Evolutionary conservation across 1,140 invertebrate species (phyloP), one percentile per base, ranked within the genome.

Genomic region (Meloidogyne exigua): DNA sequence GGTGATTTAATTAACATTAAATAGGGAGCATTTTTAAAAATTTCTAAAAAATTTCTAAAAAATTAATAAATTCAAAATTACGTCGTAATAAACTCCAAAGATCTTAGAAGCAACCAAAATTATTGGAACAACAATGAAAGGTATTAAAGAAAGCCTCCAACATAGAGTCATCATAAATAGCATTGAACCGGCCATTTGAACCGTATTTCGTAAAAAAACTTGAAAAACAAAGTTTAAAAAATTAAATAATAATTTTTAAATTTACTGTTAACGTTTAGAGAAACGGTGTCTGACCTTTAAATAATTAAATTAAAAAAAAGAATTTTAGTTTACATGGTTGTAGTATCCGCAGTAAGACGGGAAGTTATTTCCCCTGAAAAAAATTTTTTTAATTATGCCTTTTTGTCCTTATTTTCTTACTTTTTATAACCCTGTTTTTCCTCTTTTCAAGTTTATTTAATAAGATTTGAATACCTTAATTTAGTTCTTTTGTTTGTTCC

Each of bases 131-230:
- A 85, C 88, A 39, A 88, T 88, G 25, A 89, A 81, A 9, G 88
- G 88, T 18, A 89, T 78, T 65, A 89, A 67, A 18, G 84, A 87
- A 15, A 89, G 77, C 57, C 84, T 75, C 88, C 88, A 89, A 49
- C 87, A 88, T 64, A 89, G 75, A 32, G 81, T 83, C 49, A 88
- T 82, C 88, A 89, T 89, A 72, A 89, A 88, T 12, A 87, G 70
- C 11, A 89, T 82, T 25, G 83, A 79, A 0, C 85, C 87, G 32
- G 80, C 72, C 44, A 88, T 75, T 82, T 85, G 87, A 7, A 88
- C 72, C 25, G 68, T 76, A 64, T 81, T 87, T 13, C 87, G 68
- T 25, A 88, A 72, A 57, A 88, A 86, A 15, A 87, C 81, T 68
- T 49, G 15, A 26, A 12, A 42, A 25, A 1, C 0, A 62, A 75